A percentile compares a stretch with the other conserved stretches of the same genome.
phyloP scores from a whole-genome alignment of 2,888 invertebrate genomes.

The Drosophila nr. perissopoda region DNA sequence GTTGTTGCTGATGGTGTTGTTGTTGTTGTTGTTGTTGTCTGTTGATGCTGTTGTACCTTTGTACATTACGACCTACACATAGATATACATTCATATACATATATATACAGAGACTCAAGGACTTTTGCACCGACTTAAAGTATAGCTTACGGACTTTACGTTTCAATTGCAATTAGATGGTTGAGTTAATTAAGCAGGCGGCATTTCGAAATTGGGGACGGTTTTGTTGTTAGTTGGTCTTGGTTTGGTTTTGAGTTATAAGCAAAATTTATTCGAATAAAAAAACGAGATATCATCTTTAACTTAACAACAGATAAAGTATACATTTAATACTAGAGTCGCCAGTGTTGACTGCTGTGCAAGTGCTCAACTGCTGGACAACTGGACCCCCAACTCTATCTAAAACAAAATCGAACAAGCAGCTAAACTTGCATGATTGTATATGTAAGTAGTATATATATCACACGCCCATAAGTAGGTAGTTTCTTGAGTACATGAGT shows the following conservation, averaged over 20 bases:
- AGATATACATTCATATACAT: conserved; percentile 28
- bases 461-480: conserved; percentile 29
- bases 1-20: conserved; percentile 46
- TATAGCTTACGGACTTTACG: background rate
- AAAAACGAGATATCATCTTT: conserved; percentile 30
- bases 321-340: conserved; percentile 35
- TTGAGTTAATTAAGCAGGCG: conserved; percentile 11
- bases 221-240: conserved; percentile 4
- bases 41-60: conserved; percentile 68
- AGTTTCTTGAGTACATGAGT: conserved; percentile 19
- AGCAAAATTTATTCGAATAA: conserved; percentile 38
- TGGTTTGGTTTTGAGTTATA: conserved; percentile 18
- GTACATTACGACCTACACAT: conserved; percentile 74
- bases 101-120: conserved; percentile 19
- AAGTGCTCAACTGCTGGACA: background rate
- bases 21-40: conserved; percentile 63
- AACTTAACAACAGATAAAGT: conserved; percentile 39
- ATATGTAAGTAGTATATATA: conserved; percentile 13
- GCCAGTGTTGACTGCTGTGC: conserved; percentile 6
- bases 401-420: conserved; percentile 20
- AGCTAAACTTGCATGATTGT: conserved; percentile 28
- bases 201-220: conserved; percentile 5
- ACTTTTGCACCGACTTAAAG: background rate
- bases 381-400: conserved; percentile 13
- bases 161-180: background rate